Percentiles rank a stretch among this genome's conserved stretches.
These are phyloP conservation scores for Poecilia latipinna DNA, from an alignment of 2,113 vertebrate genomes.

Conservation along the genomic window DNA sequence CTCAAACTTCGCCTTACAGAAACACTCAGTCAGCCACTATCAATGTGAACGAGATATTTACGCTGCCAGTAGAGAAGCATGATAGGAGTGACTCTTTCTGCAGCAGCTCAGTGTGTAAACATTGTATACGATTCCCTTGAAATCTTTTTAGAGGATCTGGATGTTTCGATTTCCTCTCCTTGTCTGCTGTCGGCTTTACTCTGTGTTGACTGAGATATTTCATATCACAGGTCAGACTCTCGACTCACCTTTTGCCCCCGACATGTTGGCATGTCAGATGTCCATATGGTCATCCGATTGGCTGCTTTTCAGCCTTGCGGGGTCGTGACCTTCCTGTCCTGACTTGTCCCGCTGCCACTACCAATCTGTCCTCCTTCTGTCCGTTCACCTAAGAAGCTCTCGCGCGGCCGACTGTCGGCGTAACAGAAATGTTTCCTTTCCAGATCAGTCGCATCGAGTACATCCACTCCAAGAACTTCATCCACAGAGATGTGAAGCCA, in stretches of 20 bases:
- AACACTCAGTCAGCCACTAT: background rate
- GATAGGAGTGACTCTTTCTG: background rate
- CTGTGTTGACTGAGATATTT: constrained; percentile 35
- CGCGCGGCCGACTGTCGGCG: background rate
- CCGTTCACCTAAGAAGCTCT: constrained; percentile 4
- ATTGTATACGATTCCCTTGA: constrained; percentile 3
- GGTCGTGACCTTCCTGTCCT: constrained; percentile 22
- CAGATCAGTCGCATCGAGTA: constrained; percentile 98
- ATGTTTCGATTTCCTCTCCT: constrained; percentile 11
- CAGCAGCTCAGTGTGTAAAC: constrained; percentile 2
- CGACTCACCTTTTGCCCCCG: constrained; percentile 36
- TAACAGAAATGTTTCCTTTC: background rate
- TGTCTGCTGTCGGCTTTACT: background rate
- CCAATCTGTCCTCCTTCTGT: constrained; percentile 10
- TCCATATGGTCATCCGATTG: constrained; percentile 7
- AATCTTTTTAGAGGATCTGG: constrained; percentile 14
- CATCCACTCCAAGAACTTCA: constrained; percentile 99
- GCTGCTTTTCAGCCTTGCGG: constrained; percentile 12
- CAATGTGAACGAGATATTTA: background rate
- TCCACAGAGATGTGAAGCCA: constrained; percentile 95
- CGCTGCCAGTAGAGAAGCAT: background rate
- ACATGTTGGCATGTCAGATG: constrained; percentile 34
- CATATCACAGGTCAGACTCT: constrained; percentile 6
- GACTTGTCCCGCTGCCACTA: constrained; percentile 12
- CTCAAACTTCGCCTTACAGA: background rate